Conservation (phyloP, 2,888 invertebrate species). For the Crossocerus cetratus region DNA sequence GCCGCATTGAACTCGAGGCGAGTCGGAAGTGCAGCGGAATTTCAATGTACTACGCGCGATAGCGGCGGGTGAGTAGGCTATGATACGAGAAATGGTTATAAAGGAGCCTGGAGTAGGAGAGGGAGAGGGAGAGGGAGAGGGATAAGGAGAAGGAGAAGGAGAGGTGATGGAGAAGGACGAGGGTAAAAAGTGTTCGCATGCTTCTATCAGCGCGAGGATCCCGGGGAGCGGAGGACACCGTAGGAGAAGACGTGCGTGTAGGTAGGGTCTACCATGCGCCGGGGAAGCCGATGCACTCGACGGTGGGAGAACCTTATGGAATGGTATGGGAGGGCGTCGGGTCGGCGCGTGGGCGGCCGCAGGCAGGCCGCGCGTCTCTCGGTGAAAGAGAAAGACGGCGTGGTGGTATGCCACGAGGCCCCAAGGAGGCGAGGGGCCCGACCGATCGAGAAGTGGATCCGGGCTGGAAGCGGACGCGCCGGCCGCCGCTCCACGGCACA, state of each 20-base stretch:
- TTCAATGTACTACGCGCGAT: too few relatives aligned
- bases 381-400: slow-evolving; percentile 56
- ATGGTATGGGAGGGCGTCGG: slow-evolving; percentile 71
- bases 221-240: slow-evolving; percentile 17
- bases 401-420: slow-evolving; percentile 55
- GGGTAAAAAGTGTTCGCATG: slow-evolving; percentile 26
- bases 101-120: too few relatives aligned
- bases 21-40: neutral
- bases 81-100: too few relatives aligned
- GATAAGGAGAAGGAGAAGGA: too few relatives aligned
- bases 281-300: slow-evolving; percentile 43
- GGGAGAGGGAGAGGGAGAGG: too few relatives aligned
- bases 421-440: slow-evolving; percentile 26
- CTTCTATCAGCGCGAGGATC: slow-evolving; percentile 25
- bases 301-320: slow-evolving; percentile 65
- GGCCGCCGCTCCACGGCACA: neutral
- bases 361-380: slow-evolving; percentile 75
- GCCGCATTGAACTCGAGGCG: neutral
- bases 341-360: slow-evolving; percentile 77
- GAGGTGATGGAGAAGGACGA: neutral
- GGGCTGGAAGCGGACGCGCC: slow-evolving; percentile 6
- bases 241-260: slow-evolving; percentile 36
- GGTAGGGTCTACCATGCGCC: slow-evolving; percentile 58
- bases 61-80: too few relatives aligned
- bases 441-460: slow-evolving; percentile 39